Percentiles rank a stretch among this genome's conserved stretches.
Evolutionary conservation across 2,113 vertebrate genomes (phyloP).

Genomic region (Helogale parvula): DNA sequence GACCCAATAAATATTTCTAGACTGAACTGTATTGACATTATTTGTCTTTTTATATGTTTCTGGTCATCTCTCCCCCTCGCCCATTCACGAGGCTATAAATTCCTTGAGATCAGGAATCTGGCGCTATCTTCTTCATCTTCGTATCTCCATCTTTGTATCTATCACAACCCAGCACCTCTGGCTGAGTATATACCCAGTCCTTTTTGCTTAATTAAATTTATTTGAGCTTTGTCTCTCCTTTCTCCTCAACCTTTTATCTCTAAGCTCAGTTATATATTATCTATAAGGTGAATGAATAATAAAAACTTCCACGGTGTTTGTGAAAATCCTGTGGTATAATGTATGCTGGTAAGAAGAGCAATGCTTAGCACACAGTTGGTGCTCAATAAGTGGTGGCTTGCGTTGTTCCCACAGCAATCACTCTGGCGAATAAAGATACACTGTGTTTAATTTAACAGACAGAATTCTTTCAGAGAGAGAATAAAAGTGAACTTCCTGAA

Average conservation of each 20-base stretch:
- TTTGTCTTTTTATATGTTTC: background rate
- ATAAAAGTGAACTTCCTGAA: conserved; percentile 71
- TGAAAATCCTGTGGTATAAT: background rate
- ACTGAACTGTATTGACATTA: background rate
- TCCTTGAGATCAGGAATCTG: background rate
- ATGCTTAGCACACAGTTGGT: background rate
- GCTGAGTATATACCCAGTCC: background rate
- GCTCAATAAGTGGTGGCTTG: background rate
- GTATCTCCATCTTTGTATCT: background rate
- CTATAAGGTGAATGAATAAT: conserved; percentile 24
- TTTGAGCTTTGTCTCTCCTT: background rate
- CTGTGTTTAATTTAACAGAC: conserved; percentile 66
- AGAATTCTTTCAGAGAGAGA: conserved; percentile 67
- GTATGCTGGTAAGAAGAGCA: background rate
- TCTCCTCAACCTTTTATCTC: background rate
- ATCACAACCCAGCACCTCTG: background rate
- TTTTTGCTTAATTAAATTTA: conserved; percentile 38
- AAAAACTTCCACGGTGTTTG: background rate
- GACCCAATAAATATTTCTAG: background rate
- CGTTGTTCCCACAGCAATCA: background rate
- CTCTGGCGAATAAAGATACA: conserved; percentile 40
- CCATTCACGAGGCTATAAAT: background rate
- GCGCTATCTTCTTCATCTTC: background rate
- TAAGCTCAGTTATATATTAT: background rate
- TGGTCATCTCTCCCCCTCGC: background rate